Percentiles rank a stretch among this genome's conserved stretches.
These are phyloP conservation scores for Scaptodrosophila latifasciaeformis DNA, from an alignment of 2,888 invertebrate species.

Conservation along the genomic window DNA sequence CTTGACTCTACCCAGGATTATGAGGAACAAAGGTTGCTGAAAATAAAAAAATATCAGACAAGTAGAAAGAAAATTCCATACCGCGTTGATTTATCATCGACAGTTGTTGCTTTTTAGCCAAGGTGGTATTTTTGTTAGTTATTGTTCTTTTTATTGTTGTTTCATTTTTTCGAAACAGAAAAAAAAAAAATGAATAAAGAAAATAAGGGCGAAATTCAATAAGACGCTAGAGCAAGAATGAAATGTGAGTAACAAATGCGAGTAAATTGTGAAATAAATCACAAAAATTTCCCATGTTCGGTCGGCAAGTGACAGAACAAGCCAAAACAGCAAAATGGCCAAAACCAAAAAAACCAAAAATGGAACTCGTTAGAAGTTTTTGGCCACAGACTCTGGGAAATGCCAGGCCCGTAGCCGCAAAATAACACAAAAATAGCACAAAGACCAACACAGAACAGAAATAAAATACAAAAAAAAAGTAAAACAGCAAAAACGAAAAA, in stretches of 20 bases:
- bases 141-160: too few relatives aligned
- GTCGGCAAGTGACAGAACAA: conserved; percentile 55
- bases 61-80: conserved; percentile 46
- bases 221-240: conserved; percentile 22
- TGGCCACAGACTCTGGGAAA: conserved; percentile 22
- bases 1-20: too few relatives aligned
- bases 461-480: neutral
- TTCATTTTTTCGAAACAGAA: too few relatives aligned
- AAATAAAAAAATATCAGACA: conserved; percentile 17
- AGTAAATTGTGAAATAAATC: conserved; percentile 66
- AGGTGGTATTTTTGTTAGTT: neutral
- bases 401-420: conserved; percentile 8
- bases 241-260: conserved; percentile 43
- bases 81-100: conserved; percentile 58
- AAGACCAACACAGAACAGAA: neutral
- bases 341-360: conserved; percentile 24
- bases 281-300: conserved; percentile 38
- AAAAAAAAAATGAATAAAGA: too few relatives aligned
- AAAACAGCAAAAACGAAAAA: conserved; percentile 3
- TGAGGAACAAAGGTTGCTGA: conserved; percentile 23
- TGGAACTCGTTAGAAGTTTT: conserved; percentile 42
- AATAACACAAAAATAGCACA: conserved; percentile 26
- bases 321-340: conserved; percentile 12
- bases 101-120: conserved; percentile 17
- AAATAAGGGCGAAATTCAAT: conserved; percentile 60